Conservation (phyloP, 2,797 vertebrate genomes). For the Liparis tanakae region DNA sequence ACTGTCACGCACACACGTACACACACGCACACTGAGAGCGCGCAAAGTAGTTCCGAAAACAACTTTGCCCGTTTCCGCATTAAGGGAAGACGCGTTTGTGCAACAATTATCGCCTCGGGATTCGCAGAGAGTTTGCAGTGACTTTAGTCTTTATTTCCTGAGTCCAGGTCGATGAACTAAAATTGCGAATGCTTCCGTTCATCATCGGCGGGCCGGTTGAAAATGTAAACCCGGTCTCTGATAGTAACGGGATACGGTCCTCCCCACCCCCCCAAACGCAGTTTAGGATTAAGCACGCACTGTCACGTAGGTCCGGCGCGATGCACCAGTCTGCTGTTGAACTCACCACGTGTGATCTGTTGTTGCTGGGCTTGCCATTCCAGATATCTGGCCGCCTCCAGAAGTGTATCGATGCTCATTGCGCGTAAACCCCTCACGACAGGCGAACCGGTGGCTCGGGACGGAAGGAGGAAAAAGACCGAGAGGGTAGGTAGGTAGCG, state of each 20-base stretch:
- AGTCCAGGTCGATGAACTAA: not conserved
- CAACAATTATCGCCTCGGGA: not conserved
- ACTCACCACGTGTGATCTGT: conserved; percentile 95
- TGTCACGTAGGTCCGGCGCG: conserved; percentile 14
- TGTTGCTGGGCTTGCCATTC: conserved; percentile 98
- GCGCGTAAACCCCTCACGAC: conserved; percentile 77
- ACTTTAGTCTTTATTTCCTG: conserved; percentile 5
- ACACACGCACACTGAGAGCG: conserved; percentile 48
- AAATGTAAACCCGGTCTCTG: conserved; percentile 24
- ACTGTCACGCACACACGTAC: conserved; percentile 45
- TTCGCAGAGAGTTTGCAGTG: not conserved
- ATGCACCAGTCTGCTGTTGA: conserved; percentile 40
- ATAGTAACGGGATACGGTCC: conserved; percentile 21
- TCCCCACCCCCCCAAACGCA: not conserved
- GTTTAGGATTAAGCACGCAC: not conserved
- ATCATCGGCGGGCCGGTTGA: conserved; percentile 50
- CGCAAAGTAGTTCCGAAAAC: conserved; percentile 73
- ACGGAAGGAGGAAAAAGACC: conserved; percentile 66
- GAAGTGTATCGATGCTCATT: conserved; percentile 97
- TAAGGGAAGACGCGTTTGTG: conserved; percentile 16
- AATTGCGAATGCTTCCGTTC: conserved; percentile 35
- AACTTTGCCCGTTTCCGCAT: conserved; percentile 68
- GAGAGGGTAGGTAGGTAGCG: conserved; percentile 47
- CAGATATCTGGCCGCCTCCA: conserved; percentile 96
- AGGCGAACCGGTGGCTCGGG: conserved; percentile 76